Conservation (phyloP, 2,888 invertebrate genomes). For the Arge pagana region DNA sequence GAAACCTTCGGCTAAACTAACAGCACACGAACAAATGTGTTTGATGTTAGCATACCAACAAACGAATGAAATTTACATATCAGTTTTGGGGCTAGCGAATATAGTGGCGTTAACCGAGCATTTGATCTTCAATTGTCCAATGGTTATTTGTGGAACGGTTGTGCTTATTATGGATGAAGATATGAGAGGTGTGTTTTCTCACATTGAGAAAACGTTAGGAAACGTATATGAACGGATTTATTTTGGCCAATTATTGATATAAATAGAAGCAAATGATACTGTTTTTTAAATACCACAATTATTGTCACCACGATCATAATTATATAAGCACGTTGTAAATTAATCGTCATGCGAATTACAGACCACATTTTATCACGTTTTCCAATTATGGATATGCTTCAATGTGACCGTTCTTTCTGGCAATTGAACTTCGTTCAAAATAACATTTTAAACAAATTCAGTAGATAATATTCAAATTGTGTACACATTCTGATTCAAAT, state of each 20-base stretch:
- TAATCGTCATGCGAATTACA: not conserved
- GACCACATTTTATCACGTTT: slow-evolving; percentile 2
- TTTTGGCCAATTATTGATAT: not conserved
- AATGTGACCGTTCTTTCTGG: no score
- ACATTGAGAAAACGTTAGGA: slow-evolving; percentile 48
- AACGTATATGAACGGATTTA: slow-evolving; percentile 8
- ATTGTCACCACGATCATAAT: slow-evolving; percentile 9
- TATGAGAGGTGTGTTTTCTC: slow-evolving; percentile 45
- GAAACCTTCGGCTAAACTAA: no score
- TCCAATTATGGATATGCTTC: not conserved
- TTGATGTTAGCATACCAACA: no score
- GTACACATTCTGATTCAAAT: slow-evolving; percentile 32
- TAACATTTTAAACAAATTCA: not conserved
- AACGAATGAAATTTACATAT: no score
- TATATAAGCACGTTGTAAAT: slow-evolving; percentile 17
- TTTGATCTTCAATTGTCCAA: no score
- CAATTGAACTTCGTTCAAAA: slow-evolving; percentile 3
- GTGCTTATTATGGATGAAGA: slow-evolving; percentile 21
- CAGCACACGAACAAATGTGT: no score
- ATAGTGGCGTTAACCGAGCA: no score
- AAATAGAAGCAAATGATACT: not conserved
- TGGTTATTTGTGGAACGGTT: no score
- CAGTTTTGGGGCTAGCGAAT: no score
- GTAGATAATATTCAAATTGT: slow-evolving; percentile 20
- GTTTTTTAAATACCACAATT: slow-evolving; percentile 8